Evolutionary conservation across 2,113 vertebrate genomes (phyloP), one percentile per base, ranked within the genome.

Genomic region (Sula dactylatra): DNA sequence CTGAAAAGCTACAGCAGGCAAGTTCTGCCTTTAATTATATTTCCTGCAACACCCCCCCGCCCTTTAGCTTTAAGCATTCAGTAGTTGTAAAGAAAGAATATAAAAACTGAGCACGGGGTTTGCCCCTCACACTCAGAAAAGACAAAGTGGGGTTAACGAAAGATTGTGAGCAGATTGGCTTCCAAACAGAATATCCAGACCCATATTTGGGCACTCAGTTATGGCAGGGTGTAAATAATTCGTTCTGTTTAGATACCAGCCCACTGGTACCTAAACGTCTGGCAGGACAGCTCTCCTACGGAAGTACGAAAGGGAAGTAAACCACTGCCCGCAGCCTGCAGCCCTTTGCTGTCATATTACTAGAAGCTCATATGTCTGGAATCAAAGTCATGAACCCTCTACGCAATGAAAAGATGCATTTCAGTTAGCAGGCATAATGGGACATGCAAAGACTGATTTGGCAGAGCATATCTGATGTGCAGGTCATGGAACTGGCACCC

Each of bases 11-110:
- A 59, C 85, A 74, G 36, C 88, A 78, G 64, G 82, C 77, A 84
- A 86, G 81, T 86, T 86, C 82, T 95, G 94, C 79, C 87, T 87
- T 87, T 78, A 85, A 87, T 97, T 93, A 49, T 38, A 65, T n/a
- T 94, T 92, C 85, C 84, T 56, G 66, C 25, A 62, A 93, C 47
- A 93, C 47, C 54, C 62, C 62, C 54, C 58, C 62, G 29, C 62
- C 72, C 49, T 65, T 82, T 52, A 58, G 85, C 92, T 94, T 72
- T n/a, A 26, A 71, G 91, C 52, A 70, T 38, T 65, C 36, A 52
- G 84, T 6, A 44, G 88, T 20, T 84, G 83, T 74, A 79, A 88
- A 86, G 84, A 49, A 73, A 54, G 86, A 69, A 54, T 1, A 36
- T 44, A 70, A 90, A 52, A 80, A 50, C 44, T 8, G 78, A 74